Percentiles rank a stretch among this genome's conserved stretches.
These are phyloP conservation scores for Abrostola triplasia DNA, from an alignment of 2,888 invertebrate species.

Conservation along the genomic window DNA sequence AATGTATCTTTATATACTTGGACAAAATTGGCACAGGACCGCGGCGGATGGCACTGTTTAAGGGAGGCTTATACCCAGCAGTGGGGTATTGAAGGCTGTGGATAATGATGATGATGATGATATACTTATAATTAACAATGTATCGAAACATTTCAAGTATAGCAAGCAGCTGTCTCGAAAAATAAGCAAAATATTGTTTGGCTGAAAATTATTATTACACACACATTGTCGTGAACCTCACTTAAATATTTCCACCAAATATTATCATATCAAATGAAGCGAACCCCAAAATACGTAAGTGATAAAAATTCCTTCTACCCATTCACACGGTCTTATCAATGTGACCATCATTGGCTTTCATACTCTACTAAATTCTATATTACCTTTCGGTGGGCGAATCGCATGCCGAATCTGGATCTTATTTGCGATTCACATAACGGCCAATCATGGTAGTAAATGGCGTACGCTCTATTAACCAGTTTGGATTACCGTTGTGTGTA, in stretches of 20 bases:
- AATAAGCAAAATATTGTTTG: too few species aligned
- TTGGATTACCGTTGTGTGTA: conserved; percentile 43
- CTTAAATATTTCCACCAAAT: background rate
- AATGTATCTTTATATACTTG: too few species aligned
- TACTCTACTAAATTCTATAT: conserved; percentile 46
- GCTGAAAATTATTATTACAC: too few species aligned
- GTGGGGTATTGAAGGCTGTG: too few species aligned
- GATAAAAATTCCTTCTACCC: conserved; percentile 38
- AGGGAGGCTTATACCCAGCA: too few species aligned
- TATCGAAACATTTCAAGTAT: too few species aligned
- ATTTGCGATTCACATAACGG: conserved; percentile 53
- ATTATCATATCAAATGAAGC: background rate
- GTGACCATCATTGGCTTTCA: conserved; percentile 36
- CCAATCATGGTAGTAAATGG: conserved; percentile 42
- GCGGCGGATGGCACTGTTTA: too few species aligned
- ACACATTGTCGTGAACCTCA: background rate
- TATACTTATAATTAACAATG: too few species aligned
- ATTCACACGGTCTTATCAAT: conserved; percentile 38
- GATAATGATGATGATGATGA: too few species aligned
- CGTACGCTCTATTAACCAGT: conserved; percentile 44
- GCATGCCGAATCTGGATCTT: conserved; percentile 47
- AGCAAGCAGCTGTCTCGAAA: too few species aligned
- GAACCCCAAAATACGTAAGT: conserved; percentile 21
- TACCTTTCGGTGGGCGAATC: conserved; percentile 38
- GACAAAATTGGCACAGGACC: too few species aligned